phyloP scores from a whole-genome alignment of 2,797 vertebrate species.

The Mionectes olivaceus region DNA sequence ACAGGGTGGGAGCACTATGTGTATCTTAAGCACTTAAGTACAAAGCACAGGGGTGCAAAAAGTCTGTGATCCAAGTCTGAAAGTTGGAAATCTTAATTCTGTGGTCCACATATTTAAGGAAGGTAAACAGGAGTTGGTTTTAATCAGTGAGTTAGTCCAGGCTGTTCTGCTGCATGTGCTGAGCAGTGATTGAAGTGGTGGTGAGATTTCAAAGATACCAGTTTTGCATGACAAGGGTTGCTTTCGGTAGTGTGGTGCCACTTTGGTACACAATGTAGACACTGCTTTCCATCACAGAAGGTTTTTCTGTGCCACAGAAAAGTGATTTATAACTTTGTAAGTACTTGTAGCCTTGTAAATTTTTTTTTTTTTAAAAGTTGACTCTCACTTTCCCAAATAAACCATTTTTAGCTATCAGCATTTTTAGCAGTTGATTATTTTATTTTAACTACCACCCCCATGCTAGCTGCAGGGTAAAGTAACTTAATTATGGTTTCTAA shows the following conservation, averaged over 20 bases:
- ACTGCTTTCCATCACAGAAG: neutral
- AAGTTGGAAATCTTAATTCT: neutral
- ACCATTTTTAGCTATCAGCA: neutral
- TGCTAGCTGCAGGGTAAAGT: neutral
- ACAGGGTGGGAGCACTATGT: neutral
- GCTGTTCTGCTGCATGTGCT: neutral
- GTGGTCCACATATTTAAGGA: neutral
- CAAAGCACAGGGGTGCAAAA: neutral
- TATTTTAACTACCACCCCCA: neutral
- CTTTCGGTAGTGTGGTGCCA: neutral
- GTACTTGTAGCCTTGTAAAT: neutral
- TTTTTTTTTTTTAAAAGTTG: neutral
- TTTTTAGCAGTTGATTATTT: neutral
- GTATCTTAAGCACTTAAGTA: neutral
- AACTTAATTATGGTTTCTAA: slow-evolving; percentile 16
- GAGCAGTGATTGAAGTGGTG: neutral
- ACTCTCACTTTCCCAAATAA: neutral
- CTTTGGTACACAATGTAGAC: neutral
- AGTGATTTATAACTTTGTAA: neutral
- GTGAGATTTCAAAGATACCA: neutral
- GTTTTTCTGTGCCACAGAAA: neutral
- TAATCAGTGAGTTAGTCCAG: neutral
- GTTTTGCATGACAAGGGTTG: neutral
- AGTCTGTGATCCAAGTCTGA: neutral
- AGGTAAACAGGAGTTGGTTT: neutral